Evolutionary conservation across 2,888 invertebrate genomes (phyloP).

Genomic region (Polydrusus pterygomalis): DNA sequence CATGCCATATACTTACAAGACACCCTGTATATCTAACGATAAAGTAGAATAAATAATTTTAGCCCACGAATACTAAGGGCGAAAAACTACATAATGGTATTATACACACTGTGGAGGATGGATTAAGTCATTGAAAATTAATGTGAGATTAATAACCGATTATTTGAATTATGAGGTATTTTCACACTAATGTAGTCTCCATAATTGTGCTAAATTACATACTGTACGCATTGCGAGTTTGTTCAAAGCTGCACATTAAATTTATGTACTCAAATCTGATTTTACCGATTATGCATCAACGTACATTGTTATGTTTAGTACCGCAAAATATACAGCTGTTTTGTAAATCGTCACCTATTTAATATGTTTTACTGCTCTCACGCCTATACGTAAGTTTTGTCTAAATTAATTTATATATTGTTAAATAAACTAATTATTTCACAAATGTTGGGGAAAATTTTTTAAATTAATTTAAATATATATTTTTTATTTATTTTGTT

Average conservation of each 20-base stretch:
- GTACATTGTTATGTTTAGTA: constrained; percentile 29
- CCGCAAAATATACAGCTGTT: constrained; percentile 7
- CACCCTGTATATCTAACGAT: neutral
- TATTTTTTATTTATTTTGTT: too few species aligned
- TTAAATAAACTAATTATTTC: neutral
- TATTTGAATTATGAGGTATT: constrained; percentile 38
- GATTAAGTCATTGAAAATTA: constrained; percentile 41
- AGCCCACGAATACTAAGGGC: too few species aligned
- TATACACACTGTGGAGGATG: constrained; percentile 9
- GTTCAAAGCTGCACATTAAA: constrained; percentile 41
- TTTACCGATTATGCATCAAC: constrained; percentile 36
- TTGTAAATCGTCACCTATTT: neutral
- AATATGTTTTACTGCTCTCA: neutral
- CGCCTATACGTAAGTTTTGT: neutral
- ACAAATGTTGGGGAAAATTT: too few species aligned
- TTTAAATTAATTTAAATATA: too few species aligned
- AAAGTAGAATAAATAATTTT: too few species aligned
- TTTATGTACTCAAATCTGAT: constrained; percentile 38
- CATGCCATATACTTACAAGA: too few species aligned
- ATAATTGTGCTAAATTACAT: constrained; percentile 38
- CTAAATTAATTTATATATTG: neutral
- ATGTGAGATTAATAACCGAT: constrained; percentile 40
- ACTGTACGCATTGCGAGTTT: constrained; percentile 32
- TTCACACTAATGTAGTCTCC: constrained; percentile 40
- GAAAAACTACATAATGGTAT: constrained; percentile 12